Percentiles rank a stretch among this genome's conserved stretches.
Evolutionary conservation across 2,113 vertebrate species (phyloP).

Genomic region (Morone chrysops): DNA sequence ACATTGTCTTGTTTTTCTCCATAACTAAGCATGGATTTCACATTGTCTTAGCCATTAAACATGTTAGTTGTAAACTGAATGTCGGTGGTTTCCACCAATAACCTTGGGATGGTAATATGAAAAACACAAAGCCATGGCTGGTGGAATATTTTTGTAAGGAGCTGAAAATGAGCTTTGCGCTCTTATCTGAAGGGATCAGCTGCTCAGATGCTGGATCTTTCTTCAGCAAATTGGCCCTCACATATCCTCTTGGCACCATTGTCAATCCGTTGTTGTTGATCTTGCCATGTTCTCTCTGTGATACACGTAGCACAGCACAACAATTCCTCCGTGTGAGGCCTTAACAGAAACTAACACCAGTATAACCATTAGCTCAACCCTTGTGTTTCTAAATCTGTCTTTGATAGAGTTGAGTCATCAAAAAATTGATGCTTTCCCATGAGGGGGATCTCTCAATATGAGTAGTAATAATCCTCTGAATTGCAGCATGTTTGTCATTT

Average conservation of each 20-base stretch:
- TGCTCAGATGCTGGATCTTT: slow-evolving; percentile 65
- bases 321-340: slow-evolving; percentile 23
- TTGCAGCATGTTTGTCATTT: slow-evolving; percentile 41
- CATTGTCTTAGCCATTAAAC: slow-evolving; percentile 39
- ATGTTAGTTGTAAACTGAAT: slow-evolving; percentile 42
- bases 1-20: slow-evolving; percentile 25
- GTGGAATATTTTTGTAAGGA: slow-evolving; percentile 52
- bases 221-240: slow-evolving; percentile 70
- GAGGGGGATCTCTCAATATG: slow-evolving; percentile 28
- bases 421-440: slow-evolving; percentile 5
- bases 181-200: slow-evolving; percentile 70
- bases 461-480: slow-evolving; percentile 43
- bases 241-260: slow-evolving; percentile 60
- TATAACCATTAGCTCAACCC: slow-evolving; percentile 6
- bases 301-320: slow-evolving; percentile 16
- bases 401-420: slow-evolving; percentile 8
- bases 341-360: slow-evolving; percentile 11
- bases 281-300: slow-evolving; percentile 24
- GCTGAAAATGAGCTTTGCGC: slow-evolving; percentile 61
- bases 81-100: slow-evolving; percentile 12
- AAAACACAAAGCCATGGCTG: slow-evolving; percentile 34
- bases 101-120: slow-evolving; percentile 39
- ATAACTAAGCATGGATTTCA: slow-evolving; percentile 61
- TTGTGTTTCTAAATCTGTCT: slow-evolving; percentile 38
- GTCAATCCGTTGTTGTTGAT: slow-evolving; percentile 61